phyloP scores from a whole-genome alignment of 2,888 invertebrate species.

The Ectemnius lituratus region DNA sequence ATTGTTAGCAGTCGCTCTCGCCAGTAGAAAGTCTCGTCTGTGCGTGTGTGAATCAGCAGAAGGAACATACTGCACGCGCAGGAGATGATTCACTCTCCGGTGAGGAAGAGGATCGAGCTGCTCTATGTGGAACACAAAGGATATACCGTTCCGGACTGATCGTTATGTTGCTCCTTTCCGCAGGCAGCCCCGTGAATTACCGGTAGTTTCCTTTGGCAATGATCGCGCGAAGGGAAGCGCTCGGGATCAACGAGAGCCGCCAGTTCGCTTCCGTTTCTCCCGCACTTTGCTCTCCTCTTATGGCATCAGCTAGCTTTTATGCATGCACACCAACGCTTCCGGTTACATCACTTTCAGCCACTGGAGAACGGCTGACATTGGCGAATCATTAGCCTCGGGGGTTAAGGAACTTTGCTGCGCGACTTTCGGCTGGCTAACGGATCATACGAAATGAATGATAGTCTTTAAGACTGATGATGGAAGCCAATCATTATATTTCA shows the following conservation, averaged over 20 bases:
- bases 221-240: background rate
- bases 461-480: no score
- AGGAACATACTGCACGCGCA: background rate
- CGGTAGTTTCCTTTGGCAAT: background rate
- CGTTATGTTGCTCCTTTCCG: background rate
- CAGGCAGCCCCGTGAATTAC: background rate
- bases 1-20: constrained; percentile 3
- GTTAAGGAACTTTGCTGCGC: constrained; percentile 49
- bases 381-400: constrained; percentile 12
- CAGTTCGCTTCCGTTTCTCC: no score
- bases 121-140: constrained; percentile 13
- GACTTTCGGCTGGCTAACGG: constrained; percentile 13
- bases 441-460: no score
- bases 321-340: constrained; percentile 36
- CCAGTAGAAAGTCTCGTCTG: constrained; percentile 17
- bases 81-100: constrained; percentile 23
- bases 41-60: no score
- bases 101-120: constrained; percentile 9
- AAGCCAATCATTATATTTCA: no score
- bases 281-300: no score
- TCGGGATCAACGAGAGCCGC: background rate
- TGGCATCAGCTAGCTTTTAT: no score
- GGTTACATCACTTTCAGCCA: constrained; percentile 63
- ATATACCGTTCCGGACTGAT: constrained; percentile 5
- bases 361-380: constrained; percentile 35